A percentile compares a stretch with the other conserved stretches of the same genome.
Evolutionary conservation across 2,888 invertebrate genomes (phyloP).

Genomic region (Tetropium fuscum): DNA sequence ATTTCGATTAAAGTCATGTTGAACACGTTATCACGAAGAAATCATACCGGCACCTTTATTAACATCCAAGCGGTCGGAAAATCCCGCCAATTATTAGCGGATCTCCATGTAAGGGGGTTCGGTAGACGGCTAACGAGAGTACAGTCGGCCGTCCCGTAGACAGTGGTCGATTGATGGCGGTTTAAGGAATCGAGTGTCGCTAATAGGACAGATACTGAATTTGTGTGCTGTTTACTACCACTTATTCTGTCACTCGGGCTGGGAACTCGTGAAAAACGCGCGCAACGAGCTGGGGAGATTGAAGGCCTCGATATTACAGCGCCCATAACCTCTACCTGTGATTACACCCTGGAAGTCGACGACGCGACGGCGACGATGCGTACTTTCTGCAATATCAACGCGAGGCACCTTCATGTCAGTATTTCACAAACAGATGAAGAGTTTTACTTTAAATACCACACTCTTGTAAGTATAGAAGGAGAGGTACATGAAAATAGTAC

Average conservation of each 20-base stretch:
- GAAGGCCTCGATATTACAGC: slow-evolving; percentile 32
- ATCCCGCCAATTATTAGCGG: slow-evolving; percentile 38
- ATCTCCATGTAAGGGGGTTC: slow-evolving; percentile 49
- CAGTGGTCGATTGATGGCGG: slow-evolving; percentile 53
- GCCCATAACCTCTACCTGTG: no score
- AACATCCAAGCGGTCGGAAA: slow-evolving; percentile 7
- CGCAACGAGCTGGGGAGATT: slow-evolving; percentile 27
- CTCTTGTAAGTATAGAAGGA: no score
- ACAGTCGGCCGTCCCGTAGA: slow-evolving; percentile 41
- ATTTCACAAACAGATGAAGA: no score
- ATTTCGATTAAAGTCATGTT: slow-evolving; percentile 63
- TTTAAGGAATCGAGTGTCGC: slow-evolving; percentile 54
- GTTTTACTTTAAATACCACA: no score
- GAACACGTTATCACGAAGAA: slow-evolving; percentile 50
- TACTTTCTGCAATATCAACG: no score
- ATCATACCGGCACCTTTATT: slow-evolving; percentile 23
- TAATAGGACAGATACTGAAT: slow-evolving; percentile 58
- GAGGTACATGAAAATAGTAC: no score
- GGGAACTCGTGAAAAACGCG: slow-evolving; percentile 30
- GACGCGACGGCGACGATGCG: no score
- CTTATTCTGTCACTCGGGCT: slow-evolving; percentile 48
- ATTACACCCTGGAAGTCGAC: no score
- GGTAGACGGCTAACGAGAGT: slow-evolving; percentile 42
- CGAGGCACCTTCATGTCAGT: no score
- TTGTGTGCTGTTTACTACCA: slow-evolving; percentile 54